Evolutionary conservation across 2,113 vertebrate genomes (phyloP), one percentile per base, ranked within the genome.

Genomic region (Nerophis lumbriciformis): DNA sequence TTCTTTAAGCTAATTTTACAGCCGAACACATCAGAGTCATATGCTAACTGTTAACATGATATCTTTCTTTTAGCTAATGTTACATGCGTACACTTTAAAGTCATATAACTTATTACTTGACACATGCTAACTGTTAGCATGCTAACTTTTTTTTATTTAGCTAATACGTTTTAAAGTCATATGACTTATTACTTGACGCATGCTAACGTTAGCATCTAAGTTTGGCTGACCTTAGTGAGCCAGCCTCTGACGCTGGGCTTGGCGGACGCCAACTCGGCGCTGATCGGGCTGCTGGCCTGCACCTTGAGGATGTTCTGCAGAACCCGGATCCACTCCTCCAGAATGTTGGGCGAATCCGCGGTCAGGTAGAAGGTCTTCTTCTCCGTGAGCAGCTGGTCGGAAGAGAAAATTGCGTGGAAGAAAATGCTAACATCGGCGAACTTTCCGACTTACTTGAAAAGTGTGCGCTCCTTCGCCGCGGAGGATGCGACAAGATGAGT

Each of bases 291-390:
- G 35, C 91, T 91, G 71, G 90, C 91, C 77, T 94, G 93, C 51
- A 95, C 93, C 72, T 90, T 93, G 59, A 95, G 88, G 6, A 94
- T 85, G 65, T 90, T 94, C 85, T 95, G 93, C 4, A 95, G 89
- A 63, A 94, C 91, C 58, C 90, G 78, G 88, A 95, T 94, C 93
- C 94, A 95, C 73, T 95, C 94, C 74, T 95, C 94, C 79, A 95
- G 83, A 76, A 95, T 93, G 80, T 90, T 95, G 56, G 93, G 93
- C 14, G 94, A 95, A 70, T 95, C 94, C 5, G 93, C 93, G 19
- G 93, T 93, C 83, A 95, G 80, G 80, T 90, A 95, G 77, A 92
- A 93, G 0, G 90, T 94, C 88, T 92, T 92, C 81, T 93, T 95
- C 85, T 94, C 93, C 48, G 94, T 94, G 47, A 93, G 78, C 61